A percentile compares a stretch with the other conserved stretches of the same genome.
These are phyloP conservation scores for Trachelus troglodyta DNA, from an alignment of 2,888 invertebrate genomes.

Conservation along the genomic window DNA sequence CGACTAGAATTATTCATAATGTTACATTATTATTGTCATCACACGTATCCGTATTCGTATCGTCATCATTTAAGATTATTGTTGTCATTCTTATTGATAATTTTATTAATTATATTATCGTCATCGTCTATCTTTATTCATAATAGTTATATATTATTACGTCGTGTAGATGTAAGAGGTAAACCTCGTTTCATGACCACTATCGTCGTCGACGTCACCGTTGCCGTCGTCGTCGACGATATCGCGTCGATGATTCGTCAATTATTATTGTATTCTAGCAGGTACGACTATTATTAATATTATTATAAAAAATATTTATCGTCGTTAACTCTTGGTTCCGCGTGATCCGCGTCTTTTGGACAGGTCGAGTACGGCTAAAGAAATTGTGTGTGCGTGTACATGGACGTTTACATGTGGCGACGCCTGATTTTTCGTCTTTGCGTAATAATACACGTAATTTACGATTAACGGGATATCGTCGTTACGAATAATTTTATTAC, in stretches of 20 bases:
- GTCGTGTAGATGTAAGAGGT: background rate
- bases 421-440: background rate
- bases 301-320: slow-evolving; percentile 44
- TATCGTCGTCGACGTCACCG: background rate
- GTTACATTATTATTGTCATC: slow-evolving; percentile 19
- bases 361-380: background rate
- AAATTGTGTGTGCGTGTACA: background rate
- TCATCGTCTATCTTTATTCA: background rate
- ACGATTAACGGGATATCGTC: background rate
- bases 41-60: slow-evolving; percentile 4
- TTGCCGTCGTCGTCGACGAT: background rate
- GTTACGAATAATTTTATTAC: background rate
- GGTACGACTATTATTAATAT: slow-evolving; percentile 37
- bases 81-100: slow-evolving; percentile 8
- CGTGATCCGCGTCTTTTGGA: slow-evolving; percentile 13
- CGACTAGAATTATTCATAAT: slow-evolving; percentile 25
- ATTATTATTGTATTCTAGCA: slow-evolving; percentile 20
- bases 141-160: background rate
- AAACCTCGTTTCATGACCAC: background rate
- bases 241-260: background rate
- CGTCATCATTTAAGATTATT: slow-evolving; percentile 26
- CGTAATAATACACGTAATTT: background rate
- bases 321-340: slow-evolving; percentile 36
- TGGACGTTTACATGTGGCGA: background rate
- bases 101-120: slow-evolving; percentile 11